Evolutionary conservation across 2,888 invertebrate species (phyloP).

Genomic region (Pseudolycoriella hygida): DNA sequence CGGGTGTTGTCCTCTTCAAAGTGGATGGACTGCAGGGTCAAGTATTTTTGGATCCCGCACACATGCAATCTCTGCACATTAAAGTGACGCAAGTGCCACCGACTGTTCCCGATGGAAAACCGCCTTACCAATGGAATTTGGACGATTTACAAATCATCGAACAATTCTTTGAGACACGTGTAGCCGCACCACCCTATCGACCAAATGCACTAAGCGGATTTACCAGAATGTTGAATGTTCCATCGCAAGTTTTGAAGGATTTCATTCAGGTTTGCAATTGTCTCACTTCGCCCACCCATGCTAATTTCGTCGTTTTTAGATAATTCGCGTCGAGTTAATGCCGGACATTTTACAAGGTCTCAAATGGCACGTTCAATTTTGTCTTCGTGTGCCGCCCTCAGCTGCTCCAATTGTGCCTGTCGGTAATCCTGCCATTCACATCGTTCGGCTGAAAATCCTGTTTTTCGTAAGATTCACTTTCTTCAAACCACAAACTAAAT

Average conservation of each 20-base stretch:
- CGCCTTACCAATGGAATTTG: conserved; percentile 51
- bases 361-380: conserved; percentile 85
- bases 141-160: conserved; percentile 84
- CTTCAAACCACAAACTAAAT: not conserved
- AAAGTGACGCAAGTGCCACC: conserved; percentile 41
- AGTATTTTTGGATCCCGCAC: conserved; percentile 70
- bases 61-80: conserved; percentile 78
- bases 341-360: conserved; percentile 42
- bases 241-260: conserved; percentile 74
- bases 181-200: conserved; percentile 79
- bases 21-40: conserved; percentile 74
- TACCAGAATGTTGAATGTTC: conserved; percentile 67
- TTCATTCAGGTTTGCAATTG: conserved; percentile 82
- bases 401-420: conserved; percentile 73
- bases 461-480: conserved; percentile 57
- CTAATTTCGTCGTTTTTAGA: conserved; percentile 10
- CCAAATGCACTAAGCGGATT: conserved; percentile 77
- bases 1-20: conserved; percentile 79
- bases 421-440: conserved; percentile 73
- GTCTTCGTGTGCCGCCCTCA: conserved; percentile 80
- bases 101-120: conserved; percentile 62
- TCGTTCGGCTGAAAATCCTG: conserved; percentile 72
- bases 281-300: conserved; percentile 7
- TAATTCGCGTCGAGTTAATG: conserved; percentile 39
- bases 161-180: conserved; percentile 80